Evolutionary conservation across 2,888 invertebrate genomes (phyloP).

Genomic region (Polymixis flavicincta): DNA sequence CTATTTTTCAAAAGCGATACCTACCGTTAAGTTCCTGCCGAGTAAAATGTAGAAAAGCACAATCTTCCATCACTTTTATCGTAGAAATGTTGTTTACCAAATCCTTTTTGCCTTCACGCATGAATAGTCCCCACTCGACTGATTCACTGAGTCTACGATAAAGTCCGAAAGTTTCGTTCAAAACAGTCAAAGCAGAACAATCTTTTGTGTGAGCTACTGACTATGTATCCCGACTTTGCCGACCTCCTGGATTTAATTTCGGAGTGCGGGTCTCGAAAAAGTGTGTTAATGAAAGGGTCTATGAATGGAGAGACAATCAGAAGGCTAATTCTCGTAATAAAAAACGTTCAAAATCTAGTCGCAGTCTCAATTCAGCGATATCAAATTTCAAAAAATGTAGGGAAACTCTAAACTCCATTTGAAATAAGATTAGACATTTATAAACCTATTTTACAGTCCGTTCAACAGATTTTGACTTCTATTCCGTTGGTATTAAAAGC

Average conservation of each 20-base stretch:
- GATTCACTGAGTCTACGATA: conserved; percentile 75
- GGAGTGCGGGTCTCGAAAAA: conserved; percentile 5
- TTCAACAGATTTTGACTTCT: no score
- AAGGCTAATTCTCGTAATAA: neutral
- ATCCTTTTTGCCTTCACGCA: conserved; percentile 76
- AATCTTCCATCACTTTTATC: conserved; percentile 67
- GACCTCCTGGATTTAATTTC: conserved; percentile 37
- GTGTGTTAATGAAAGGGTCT: neutral
- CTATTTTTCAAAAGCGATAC: conserved; percentile 14
- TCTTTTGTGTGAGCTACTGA: conserved; percentile 65
- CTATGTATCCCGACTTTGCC: conserved; percentile 9
- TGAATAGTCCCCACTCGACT: conserved; percentile 74
- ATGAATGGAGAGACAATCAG: neutral
- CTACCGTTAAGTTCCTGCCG: conserved; percentile 22
- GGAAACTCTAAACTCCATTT: no score
- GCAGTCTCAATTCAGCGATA: no score
- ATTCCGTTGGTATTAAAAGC: no score
- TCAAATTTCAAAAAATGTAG: no score
- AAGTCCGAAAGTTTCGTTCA: conserved; percentile 72
- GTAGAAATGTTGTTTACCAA: conserved; percentile 74
- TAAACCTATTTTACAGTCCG: no score
- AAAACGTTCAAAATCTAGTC: no score
- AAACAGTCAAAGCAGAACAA: conserved; percentile 73
- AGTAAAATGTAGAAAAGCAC: conserved; percentile 58
- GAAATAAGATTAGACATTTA: no score